These are phyloP conservation scores for Crotalus tigris DNA, from an alignment of 2,113 vertebrate genomes.

Conservation along the genomic window DNA sequence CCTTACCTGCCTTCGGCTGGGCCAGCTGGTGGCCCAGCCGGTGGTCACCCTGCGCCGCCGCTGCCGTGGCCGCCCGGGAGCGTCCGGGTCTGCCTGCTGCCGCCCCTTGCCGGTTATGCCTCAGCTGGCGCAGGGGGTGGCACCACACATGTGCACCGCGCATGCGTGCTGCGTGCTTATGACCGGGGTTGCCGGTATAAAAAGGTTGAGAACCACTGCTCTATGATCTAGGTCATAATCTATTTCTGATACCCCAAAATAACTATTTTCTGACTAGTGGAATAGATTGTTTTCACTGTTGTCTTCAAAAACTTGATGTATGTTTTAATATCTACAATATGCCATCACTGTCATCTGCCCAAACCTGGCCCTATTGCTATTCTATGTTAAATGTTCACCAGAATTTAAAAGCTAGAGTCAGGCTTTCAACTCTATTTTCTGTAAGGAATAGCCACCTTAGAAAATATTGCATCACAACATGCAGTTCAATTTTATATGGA, in stretches of 20 bases:
- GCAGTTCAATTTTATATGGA: neutral
- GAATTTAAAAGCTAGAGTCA: neutral
- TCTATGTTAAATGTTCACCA: neutral
- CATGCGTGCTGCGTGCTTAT: too few relatives aligned
- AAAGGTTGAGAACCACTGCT: too few relatives aligned
- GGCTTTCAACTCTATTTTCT: neutral
- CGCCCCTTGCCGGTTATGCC: too few relatives aligned
- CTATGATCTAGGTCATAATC: neutral
- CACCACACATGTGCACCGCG: too few relatives aligned
- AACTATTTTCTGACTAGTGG: neutral
- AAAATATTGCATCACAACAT: neutral
- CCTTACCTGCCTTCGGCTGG: too few relatives aligned
- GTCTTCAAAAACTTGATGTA: neutral
- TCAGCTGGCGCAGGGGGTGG: too few relatives aligned
- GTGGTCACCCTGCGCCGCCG: too few relatives aligned
- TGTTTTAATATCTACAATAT: neutral
- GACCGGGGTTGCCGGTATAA: too few relatives aligned
- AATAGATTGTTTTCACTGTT: neutral
- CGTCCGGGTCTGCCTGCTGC: too few relatives aligned
- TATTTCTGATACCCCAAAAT: neutral
- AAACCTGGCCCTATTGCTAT: neutral
- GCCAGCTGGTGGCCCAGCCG: too few relatives aligned
- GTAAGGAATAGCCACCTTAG: neutral
- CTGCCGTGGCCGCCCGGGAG: too few relatives aligned
- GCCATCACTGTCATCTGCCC: neutral